Conservation (phyloP, 35 echinoderm and acorn worm species). For the Lytechinus pictus region DNA sequence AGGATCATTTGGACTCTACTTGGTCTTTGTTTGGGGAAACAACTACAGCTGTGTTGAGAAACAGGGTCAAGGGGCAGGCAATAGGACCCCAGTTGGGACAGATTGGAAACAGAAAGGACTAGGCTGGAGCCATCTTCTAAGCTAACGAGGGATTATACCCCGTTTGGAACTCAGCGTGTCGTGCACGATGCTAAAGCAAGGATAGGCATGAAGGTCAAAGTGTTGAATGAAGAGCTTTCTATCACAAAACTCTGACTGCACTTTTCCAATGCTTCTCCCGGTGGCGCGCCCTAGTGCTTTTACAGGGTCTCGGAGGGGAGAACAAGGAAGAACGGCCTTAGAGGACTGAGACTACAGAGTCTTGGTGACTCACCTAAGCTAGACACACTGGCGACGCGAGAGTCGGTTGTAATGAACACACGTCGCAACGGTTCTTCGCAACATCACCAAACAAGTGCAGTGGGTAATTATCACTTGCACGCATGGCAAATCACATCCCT, state of each 20-base stretch:
- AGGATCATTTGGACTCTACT: conserved; percentile 15
- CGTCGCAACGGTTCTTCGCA: conserved; percentile 53
- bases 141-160: conserved; percentile 47
- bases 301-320: background rate
- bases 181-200: conserved; percentile 18
- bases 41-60: conserved; percentile 47
- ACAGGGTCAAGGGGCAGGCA: conserved; percentile 20
- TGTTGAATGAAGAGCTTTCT: conserved; percentile 35
- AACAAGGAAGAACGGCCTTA: background rate
- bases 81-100: conserved; percentile 12
- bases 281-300: background rate
- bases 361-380: conserved; percentile 49
- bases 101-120: conserved; percentile 48
- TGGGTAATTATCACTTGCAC: conserved; percentile 54
- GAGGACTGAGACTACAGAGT: conserved; percentile 15
- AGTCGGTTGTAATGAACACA: conserved; percentile 51
- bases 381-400: conserved; percentile 51
- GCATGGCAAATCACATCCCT: conserved; percentile 51
- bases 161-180: conserved; percentile 28
- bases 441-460: conserved; percentile 57
- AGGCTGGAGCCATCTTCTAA: conserved; percentile 32
- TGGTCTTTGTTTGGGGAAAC: conserved; percentile 49
- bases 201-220: conserved; percentile 48
- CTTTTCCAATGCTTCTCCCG: conserved; percentile 47
- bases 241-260: conserved; percentile 1